phyloP scores from a whole-genome alignment of 2,888 invertebrate genomes.

The Zaprionus obscuricornis region DNA sequence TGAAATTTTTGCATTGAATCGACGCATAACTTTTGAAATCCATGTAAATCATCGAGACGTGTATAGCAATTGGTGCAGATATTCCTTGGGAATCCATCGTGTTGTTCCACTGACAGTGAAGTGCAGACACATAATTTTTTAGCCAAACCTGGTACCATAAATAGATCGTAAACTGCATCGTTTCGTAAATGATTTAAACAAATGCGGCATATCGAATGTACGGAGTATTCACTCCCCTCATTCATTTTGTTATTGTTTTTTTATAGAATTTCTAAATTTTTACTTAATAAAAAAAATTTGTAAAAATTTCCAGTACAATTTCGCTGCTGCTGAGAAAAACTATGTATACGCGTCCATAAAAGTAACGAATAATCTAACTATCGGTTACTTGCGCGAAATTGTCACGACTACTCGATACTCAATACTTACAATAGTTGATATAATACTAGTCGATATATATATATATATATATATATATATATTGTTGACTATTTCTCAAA shows the following conservation, averaged over 20 bases:
- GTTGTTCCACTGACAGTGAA: slow-evolving; percentile 74
- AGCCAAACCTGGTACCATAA: slow-evolving; percentile 72
- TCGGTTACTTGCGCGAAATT: slow-evolving; percentile 37
- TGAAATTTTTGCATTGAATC: slow-evolving; percentile 77
- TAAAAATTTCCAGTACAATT: slow-evolving; percentile 17
- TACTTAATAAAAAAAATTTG: neutral
- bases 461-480: no score
- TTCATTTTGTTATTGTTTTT: slow-evolving; percentile 44
- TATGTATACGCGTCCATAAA: slow-evolving; percentile 52
- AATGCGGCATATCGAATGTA: slow-evolving; percentile 79
- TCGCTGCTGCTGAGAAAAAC: slow-evolving; percentile 32
- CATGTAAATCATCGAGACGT: slow-evolving; percentile 73
- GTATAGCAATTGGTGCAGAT: slow-evolving; percentile 71
- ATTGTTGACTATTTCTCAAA: no score
- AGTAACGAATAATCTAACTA: slow-evolving; percentile 29
- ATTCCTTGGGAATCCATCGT: slow-evolving; percentile 79
- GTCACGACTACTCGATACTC: slow-evolving; percentile 27
- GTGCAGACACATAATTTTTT: slow-evolving; percentile 79
- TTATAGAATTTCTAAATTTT: no score
- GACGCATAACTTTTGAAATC: slow-evolving; percentile 76
- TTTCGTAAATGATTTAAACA: slow-evolving; percentile 70
- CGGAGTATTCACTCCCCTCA: slow-evolving; percentile 46
- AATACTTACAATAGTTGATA: neutral
- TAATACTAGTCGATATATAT: no score
- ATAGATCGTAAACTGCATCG: slow-evolving; percentile 67